Base-by-base conservation (phyloP, 2,797 vertebrate species). In the Microctenopoma stevenorrisi region DNA sequence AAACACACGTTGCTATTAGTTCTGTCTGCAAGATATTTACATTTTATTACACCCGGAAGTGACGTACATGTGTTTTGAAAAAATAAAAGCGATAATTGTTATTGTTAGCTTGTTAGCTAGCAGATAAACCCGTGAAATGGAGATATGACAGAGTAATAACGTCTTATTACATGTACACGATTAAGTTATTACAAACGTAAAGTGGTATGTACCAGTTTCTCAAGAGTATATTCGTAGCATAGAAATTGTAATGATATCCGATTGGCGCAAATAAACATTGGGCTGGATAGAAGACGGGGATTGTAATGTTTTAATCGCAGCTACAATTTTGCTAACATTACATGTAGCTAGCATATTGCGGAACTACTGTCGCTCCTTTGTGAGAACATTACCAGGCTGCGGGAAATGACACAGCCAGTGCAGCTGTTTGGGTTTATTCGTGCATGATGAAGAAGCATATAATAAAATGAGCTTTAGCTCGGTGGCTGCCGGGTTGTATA, bases 31-130 rank as follows among this genome's bases (percentile, higher is more conserved):
- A 26, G 7, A 18, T 43, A 47, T 61, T 51, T 7, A 22, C 22
- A 51, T 55, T 16, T 48, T 30, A 50, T 42, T 26, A 44, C 15
- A 60, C 0, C 67, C 84, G 92, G 92, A 91, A 91, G 72, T 88
- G 81, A 92, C 90, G 90, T 57, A 50, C 7, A 0, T 0, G 0
- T 0, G 2, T 1, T 16, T 35, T 69, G 35, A 75, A 83, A 80
- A 88, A 79, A 80, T 59, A 73, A 77, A 1, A 72, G 68, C 48
- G 13, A 78, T 91, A 92, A 92, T 94, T 93, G 93, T 94, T 95
- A 94, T 93, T 94, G 94, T 94, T 94, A 92, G 91, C 88, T 92
- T 91, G 89, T 92, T 91, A 91, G 85, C 89, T 90, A 89, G 82
- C 88, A 61, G 81, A 35, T 42, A 70, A 73, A 58, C 66, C 52